A percentile compares a stretch with the other conserved stretches of the same genome.
Conservation (phyloP, 1,140 invertebrate species). For the Chrysomallon squamiferum region DNA sequence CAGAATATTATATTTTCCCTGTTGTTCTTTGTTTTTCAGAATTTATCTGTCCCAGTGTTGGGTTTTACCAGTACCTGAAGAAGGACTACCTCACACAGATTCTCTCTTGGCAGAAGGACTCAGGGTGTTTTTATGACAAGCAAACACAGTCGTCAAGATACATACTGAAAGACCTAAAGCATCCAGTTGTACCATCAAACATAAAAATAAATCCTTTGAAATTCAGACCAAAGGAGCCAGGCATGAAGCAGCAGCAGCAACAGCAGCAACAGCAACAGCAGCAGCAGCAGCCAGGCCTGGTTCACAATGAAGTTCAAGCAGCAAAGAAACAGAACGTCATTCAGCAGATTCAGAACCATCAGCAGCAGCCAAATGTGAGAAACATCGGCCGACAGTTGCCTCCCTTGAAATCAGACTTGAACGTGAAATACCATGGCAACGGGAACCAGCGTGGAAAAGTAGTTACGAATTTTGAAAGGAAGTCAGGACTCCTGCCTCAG, state of each 20-base stretch:
- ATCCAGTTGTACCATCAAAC: not conserved
- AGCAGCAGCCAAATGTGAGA: no score
- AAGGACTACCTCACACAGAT: conserved; percentile 48
- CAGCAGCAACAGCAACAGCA: not conserved
- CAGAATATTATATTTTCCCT: no score
- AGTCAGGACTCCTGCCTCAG: no score
- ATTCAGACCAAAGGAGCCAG: not conserved
- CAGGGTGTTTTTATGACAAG: conserved; percentile 46
- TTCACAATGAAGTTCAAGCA: no score
- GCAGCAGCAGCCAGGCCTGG: not conserved
- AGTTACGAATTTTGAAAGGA: no score
- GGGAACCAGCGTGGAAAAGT: no score
- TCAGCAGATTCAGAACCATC: not conserved
- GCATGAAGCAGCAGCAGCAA: not conserved
- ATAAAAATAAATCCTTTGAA: not conserved
- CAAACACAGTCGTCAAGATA: not conserved
- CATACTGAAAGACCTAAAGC: not conserved
- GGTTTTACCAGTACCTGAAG: conserved; percentile 51
- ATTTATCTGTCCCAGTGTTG: conserved; percentile 53
- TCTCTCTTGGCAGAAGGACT: conserved; percentile 45
- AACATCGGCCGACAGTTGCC: no score
- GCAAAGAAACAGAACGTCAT: not conserved
- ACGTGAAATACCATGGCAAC: no score
- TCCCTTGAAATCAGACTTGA: no score
- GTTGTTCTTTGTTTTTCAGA: conserved; percentile 36